Evolutionary conservation across 1,140 invertebrate genomes (phyloP).

Genomic region (Tetraneura akinire): DNA sequence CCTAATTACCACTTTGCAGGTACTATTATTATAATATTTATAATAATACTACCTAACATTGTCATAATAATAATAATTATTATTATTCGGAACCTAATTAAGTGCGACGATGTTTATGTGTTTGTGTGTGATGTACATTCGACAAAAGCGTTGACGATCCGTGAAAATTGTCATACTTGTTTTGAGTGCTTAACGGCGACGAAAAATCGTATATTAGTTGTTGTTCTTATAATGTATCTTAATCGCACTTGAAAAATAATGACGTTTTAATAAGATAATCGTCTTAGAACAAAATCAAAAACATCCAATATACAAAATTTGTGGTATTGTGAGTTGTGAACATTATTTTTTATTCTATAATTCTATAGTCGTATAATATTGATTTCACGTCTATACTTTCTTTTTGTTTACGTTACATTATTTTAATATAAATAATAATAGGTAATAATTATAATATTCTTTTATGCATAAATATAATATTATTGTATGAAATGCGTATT

Average conservation of each 20-base stretch:
- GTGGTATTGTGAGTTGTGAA: no score
- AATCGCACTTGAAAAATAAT: background rate
- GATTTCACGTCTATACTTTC: background rate
- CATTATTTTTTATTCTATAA: no score
- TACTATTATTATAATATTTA: background rate
- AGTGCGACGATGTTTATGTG: background rate
- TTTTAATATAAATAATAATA: no score
- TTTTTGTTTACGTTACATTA: background rate
- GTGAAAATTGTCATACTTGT: constrained; percentile 29
- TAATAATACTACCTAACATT: background rate
- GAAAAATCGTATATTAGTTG: background rate
- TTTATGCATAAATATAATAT: no score
- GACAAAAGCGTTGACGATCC: background rate
- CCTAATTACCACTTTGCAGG: no score
- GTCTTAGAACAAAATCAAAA: background rate
- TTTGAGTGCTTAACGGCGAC: constrained; percentile 15
- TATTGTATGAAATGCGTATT: no score
- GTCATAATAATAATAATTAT: no score
- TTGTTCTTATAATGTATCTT: no score
- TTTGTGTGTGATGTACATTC: background rate
- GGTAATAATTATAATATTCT: no score
- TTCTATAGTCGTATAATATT: background rate
- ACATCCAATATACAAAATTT: background rate
- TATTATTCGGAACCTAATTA: background rate
- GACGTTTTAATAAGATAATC: background rate